Evolutionary conservation across 2,113 vertebrate species (phyloP).

Genomic region (Sardina pilchardus): DNA sequence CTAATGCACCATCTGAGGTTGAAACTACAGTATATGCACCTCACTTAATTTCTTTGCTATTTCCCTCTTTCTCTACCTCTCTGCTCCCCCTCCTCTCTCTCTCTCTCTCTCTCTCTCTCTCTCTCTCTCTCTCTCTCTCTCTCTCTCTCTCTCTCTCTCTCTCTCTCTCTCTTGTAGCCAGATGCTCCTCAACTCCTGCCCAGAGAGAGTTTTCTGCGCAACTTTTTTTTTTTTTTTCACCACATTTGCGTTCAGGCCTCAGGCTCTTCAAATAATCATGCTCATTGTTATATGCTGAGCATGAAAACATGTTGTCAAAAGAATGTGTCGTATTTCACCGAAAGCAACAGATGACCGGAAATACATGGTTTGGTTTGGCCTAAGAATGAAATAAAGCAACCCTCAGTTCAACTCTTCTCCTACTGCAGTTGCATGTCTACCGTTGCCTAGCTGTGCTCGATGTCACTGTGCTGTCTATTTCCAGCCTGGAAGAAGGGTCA

Average conservation of each 20-base stretch:
- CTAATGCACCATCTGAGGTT: too few species aligned
- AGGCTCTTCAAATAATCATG: not conserved
- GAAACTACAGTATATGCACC: too few species aligned
- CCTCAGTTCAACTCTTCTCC: not conserved
- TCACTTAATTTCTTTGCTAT: too few species aligned
- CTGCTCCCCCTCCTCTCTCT: too few species aligned
- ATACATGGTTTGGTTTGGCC: not conserved
- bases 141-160: too few species aligned
- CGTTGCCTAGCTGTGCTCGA: not conserved
- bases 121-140: too few species aligned
- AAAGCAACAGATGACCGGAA: not conserved
- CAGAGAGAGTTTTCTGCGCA: too few species aligned
- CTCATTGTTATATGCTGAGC: not conserved
- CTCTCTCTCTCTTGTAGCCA: too few species aligned
- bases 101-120: too few species aligned
- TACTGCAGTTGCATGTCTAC: not conserved
- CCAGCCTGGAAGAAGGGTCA: conserved; percentile 22
- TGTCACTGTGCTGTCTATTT: conserved; percentile 32
- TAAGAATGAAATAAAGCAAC: not conserved
- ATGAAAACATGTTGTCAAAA: not conserved
- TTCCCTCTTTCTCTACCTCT: too few species aligned
- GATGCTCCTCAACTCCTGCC: too few species aligned
- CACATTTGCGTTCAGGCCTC: not conserved
- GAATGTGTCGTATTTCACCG: not conserved
- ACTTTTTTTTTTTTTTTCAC: too few species aligned